Percentiles rank a stretch among this genome's conserved stretches.
phyloP scores from a whole-genome alignment of 1,140 invertebrate genomes.

The Sarcophaga bullata region DNA sequence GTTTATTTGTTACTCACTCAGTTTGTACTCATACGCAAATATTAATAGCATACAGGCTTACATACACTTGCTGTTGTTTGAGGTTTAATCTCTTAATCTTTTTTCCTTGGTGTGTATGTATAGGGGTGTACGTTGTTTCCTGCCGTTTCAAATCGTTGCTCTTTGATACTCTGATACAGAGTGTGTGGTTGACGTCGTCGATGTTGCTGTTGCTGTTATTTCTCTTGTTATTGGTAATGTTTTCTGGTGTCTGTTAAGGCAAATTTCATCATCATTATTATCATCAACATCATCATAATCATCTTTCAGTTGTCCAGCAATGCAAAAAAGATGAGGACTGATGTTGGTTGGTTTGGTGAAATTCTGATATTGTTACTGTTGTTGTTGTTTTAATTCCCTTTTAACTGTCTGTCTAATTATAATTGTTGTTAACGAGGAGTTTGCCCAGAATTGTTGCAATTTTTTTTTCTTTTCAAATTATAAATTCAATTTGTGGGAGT shows the following conservation, averaged over 20 bases:
- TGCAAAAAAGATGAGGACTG: no score
- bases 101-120: background rate
- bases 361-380: background rate
- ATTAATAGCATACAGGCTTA: background rate
- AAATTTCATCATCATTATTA: background rate
- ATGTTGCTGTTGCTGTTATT: background rate
- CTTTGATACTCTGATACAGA: background rate
- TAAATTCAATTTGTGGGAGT: no score
- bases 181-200: background rate
- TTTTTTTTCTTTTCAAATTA: no score
- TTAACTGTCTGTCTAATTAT: slow-evolving; percentile 4
- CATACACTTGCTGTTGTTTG: background rate
- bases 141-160: slow-evolving; percentile 6
- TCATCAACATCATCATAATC: background rate
- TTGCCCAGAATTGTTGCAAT: no score
- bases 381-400: background rate
- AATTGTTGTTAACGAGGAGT: slow-evolving; percentile 5
- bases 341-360: no score
- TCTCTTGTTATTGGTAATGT: background rate
- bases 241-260: background rate
- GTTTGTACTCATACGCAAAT: background rate
- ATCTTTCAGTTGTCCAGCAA: no score
- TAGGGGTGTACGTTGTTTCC: background rate
- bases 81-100: slow-evolving; percentile 30
- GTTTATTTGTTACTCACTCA: background rate